A percentile compares a stretch with the other conserved stretches of the same genome.
Conservation (phyloP, 1,140 invertebrate species). For the Thaumatotibia leucotreta region DNA sequence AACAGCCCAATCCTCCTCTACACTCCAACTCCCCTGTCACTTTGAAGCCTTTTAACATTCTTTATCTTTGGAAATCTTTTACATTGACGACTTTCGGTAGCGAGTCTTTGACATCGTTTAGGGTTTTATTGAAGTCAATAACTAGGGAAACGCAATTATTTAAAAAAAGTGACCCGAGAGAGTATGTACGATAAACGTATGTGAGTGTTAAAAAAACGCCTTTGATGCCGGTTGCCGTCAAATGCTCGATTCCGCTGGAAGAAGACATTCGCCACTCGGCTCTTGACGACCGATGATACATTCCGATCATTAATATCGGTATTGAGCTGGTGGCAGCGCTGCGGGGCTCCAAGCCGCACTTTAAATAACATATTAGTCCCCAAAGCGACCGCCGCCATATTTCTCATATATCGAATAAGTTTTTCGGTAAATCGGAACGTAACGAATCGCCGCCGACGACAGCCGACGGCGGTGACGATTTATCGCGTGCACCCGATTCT, state of each 20-base stretch:
- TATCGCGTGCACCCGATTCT: slow-evolving; percentile 56
- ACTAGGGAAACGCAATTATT: not conserved
- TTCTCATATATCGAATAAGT: slow-evolving; percentile 57
- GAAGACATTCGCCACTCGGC: slow-evolving; percentile 45
- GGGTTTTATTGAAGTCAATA: slow-evolving; percentile 19
- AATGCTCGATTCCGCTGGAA: slow-evolving; percentile 18
- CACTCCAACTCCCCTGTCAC: slow-evolving; percentile 27
- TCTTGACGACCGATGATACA: slow-evolving; percentile 46
- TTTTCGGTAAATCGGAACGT: slow-evolving; percentile 59
- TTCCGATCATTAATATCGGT: slow-evolving; percentile 61
- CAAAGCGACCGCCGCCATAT: slow-evolving; percentile 63
- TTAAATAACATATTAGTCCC: slow-evolving; percentile 64
- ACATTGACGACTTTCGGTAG: not conserved
- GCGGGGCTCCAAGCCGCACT: slow-evolving; percentile 48
- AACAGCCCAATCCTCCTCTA: slow-evolving; percentile 31
- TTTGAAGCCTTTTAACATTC: slow-evolving; percentile 19
- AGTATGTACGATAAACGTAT: too few relatives aligned
- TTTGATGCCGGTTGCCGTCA: not conserved
- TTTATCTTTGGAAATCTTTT: slow-evolving; percentile 22
- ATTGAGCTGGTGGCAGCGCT: slow-evolving; percentile 59
- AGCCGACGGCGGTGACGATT: slow-evolving; percentile 50
- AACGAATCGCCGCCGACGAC: slow-evolving; percentile 59
- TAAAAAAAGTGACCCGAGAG: too few relatives aligned
- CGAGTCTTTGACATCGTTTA: not conserved
- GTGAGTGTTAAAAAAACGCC: not conserved